A percentile compares a stretch with the other conserved stretches of the same genome.
Conservation (phyloP, 2,797 vertebrate genomes). For the Crenichthys baileyi region DNA sequence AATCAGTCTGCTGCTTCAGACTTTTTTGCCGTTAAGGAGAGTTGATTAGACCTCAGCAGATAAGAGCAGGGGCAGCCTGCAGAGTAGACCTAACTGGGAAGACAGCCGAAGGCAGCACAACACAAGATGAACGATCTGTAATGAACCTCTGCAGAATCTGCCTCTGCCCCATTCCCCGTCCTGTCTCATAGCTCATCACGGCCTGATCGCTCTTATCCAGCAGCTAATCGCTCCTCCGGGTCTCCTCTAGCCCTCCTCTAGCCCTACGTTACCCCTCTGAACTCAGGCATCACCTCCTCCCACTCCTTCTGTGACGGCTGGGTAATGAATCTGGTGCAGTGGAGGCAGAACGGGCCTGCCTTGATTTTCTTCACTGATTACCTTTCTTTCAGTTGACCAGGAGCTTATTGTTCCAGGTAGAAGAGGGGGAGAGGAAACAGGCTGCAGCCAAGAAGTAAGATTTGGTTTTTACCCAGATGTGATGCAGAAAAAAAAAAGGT, state of each 20-base stretch:
- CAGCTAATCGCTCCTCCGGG: constrained; percentile 63
- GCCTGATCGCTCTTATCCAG: constrained; percentile 63
- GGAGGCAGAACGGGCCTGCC: constrained; percentile 21
- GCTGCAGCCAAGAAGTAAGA: neutral
- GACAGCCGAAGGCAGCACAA: constrained; percentile 50
- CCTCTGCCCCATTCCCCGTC: constrained; percentile 51
- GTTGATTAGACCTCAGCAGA: constrained; percentile 44
- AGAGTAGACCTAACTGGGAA: constrained; percentile 48
- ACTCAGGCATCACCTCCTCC: constrained; percentile 30
- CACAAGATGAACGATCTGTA: constrained; percentile 64
- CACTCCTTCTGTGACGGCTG: constrained; percentile 48
- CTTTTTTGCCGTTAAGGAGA: constrained; percentile 12
- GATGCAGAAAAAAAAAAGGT: neutral
- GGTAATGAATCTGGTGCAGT: constrained; percentile 55
- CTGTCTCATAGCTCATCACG: constrained; percentile 66
- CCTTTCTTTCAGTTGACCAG: constrained; percentile 36
- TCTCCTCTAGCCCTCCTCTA: constrained; percentile 4
- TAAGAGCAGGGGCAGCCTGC: constrained; percentile 8
- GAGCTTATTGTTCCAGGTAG: constrained; percentile 32
- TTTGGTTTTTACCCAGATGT: neutral
- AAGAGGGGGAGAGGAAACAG: neutral
- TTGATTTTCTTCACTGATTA: constrained; percentile 60
- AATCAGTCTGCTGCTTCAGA: constrained; percentile 23
- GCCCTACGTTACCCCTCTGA: constrained; percentile 6
- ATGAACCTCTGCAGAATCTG: constrained; percentile 64